Evolutionary conservation across 2,888 invertebrate genomes (phyloP).

Genomic region (Tethea ocularis): DNA sequence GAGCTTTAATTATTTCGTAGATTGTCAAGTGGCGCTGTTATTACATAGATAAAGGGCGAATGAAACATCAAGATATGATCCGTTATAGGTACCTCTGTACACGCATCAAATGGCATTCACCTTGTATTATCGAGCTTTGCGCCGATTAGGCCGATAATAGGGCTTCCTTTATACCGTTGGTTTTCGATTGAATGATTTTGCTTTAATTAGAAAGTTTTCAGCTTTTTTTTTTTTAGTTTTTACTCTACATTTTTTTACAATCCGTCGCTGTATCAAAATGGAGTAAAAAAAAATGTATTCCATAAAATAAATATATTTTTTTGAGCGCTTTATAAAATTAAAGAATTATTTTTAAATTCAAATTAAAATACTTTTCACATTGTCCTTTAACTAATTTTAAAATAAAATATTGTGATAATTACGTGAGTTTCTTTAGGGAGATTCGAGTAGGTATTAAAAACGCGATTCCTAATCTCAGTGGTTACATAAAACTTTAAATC

Average conservation of each 20-base stretch:
- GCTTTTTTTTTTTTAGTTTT: no score
- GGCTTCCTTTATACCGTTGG: not conserved
- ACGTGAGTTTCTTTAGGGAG: not conserved
- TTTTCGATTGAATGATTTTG: not conserved
- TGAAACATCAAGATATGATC: constrained; percentile 10
- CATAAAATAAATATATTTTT: no score
- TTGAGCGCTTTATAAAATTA: no score
- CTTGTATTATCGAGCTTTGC: constrained; percentile 3
- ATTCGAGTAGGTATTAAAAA: not conserved
- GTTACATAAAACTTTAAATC: not conserved
- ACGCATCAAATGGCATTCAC: not conserved
- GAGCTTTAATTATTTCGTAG: constrained; percentile 7
- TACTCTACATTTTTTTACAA: no score
- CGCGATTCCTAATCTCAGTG: not conserved
- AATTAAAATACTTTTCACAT: no score
- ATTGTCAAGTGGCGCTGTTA: constrained; percentile 15
- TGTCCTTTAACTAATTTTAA: no score
- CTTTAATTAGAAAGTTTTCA: not conserved
- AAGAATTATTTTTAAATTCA: no score
- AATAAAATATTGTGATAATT: not conserved
- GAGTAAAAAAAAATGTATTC: no score
- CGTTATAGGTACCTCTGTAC: not conserved
- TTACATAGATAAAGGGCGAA: constrained; percentile 17
- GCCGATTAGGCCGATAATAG: not conserved
- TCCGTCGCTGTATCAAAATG: no score